Conservation (phyloP, 2,113 vertebrate genomes). For the Myrmecophaga tridactyla region DNA sequence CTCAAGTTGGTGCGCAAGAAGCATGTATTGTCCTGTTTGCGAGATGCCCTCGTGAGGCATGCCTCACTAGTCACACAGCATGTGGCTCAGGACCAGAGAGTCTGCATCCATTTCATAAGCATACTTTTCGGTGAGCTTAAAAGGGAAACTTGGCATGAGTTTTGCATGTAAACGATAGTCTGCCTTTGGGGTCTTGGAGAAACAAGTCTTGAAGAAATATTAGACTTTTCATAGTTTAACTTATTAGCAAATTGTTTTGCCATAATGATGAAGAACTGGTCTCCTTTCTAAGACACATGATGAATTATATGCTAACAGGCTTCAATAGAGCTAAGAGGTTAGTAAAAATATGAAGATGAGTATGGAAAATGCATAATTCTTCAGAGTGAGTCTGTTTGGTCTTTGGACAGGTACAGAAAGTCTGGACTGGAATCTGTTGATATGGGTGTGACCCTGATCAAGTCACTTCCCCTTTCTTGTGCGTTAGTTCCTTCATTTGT, state of each 20-base stretch:
- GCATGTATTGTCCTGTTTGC: slow-evolving; percentile 85
- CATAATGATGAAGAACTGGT: background rate
- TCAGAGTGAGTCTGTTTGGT: background rate
- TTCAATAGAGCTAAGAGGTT: background rate
- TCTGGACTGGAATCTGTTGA: background rate
- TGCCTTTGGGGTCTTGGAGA: background rate
- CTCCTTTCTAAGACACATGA: background rate
- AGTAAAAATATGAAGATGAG: background rate
- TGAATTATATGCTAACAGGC: background rate
- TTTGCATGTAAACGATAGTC: background rate
- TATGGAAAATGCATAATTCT: background rate
- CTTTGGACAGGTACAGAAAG: background rate
- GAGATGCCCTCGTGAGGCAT: slow-evolving; percentile 82
- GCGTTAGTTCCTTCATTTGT: slow-evolving; percentile 21
- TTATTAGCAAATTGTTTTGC: slow-evolving; percentile 6
- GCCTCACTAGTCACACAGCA: slow-evolving; percentile 82
- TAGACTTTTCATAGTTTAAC: slow-evolving; percentile 36
- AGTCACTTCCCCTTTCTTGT: background rate
- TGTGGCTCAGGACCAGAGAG: slow-evolving; percentile 85
- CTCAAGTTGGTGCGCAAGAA: slow-evolving; percentile 91
- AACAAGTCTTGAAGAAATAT: background rate
- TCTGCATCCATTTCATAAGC: slow-evolving; percentile 84
- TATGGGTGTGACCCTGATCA: background rate
- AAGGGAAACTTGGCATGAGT: background rate
- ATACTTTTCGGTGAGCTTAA: slow-evolving; percentile 89